Conservation (phyloP, 2,888 invertebrate species). For the Pterostichus madidus region DNA sequence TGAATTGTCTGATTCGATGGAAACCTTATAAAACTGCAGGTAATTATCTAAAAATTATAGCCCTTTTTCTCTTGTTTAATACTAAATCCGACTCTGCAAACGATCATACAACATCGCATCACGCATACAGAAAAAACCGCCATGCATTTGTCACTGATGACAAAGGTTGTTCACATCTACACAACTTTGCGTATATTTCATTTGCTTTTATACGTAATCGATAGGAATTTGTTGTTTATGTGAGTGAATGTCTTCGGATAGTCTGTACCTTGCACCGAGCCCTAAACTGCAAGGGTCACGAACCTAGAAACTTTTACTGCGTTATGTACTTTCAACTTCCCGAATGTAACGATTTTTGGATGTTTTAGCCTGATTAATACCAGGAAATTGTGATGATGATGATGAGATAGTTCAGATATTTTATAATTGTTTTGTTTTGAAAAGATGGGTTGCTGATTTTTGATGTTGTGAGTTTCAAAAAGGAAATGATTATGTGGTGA, state of each 20-base stretch:
- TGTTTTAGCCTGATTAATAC: not conserved
- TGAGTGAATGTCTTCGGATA: constrained; percentile 1
- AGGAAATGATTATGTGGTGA: too few species aligned
- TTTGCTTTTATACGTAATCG: constrained; percentile 33
- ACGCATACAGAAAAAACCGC: constrained; percentile 9
- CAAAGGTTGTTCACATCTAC: constrained; percentile 48
- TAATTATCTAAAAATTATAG: too few species aligned
- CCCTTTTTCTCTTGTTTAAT: too few species aligned
- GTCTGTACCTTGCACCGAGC: constrained; percentile 52
- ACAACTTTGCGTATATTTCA: not conserved
- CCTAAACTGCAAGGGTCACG: constrained; percentile 47
- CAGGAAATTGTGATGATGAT: not conserved
- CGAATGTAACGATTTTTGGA: not conserved
- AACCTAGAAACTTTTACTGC: not conserved
- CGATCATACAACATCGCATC: not conserved
- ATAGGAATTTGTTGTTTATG: constrained; percentile 44
- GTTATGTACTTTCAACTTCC: constrained; percentile 6
- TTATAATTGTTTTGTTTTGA: too few species aligned
- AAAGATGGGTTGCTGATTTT: too few species aligned
- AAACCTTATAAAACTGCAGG: too few species aligned
- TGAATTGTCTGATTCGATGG: too few species aligned
- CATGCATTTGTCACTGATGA: constrained; percentile 21
- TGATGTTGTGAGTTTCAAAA: too few species aligned
- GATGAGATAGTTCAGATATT: too few species aligned
- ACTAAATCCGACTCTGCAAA: too few species aligned